Conservation (phyloP, 2,888 invertebrate species). For the Amorpha juglandis region DNA sequence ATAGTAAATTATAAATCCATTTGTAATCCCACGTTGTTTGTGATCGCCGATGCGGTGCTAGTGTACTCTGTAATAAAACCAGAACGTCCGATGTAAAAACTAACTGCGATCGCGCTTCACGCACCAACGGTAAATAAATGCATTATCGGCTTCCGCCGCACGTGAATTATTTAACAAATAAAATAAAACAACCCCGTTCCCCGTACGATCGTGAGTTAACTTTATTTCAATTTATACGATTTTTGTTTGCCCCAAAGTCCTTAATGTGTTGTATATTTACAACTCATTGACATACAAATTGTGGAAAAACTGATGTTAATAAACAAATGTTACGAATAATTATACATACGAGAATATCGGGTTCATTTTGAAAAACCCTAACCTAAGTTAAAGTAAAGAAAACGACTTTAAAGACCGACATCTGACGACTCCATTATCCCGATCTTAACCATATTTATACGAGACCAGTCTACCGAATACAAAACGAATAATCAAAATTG, state of each 20-base stretch:
- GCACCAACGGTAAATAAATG: conserved; percentile 32
- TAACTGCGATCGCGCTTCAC: conserved; percentile 36
- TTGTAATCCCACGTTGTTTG: conserved; percentile 11
- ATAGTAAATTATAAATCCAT: conserved; percentile 11
- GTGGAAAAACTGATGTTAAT: background rate
- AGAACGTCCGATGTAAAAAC: conserved; percentile 43
- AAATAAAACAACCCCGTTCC: conserved; percentile 33
- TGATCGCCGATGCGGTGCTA: conserved; percentile 6
- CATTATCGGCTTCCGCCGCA: conserved; percentile 30
- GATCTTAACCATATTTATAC: too few relatives aligned
- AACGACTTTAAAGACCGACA: too few relatives aligned
- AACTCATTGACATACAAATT: conserved; percentile 18
- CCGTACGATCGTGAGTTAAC: conserved; percentile 18
- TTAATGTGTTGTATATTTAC: conserved; percentile 24
- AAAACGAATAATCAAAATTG: too few relatives aligned
- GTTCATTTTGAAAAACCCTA: too few relatives aligned
- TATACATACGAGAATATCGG: too few relatives aligned
- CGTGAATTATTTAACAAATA: conserved; percentile 41
- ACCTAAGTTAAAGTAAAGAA: too few relatives aligned
- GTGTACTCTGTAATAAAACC: conserved; percentile 17
- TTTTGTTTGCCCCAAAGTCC: conserved; percentile 19
- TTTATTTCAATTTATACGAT: conserved; percentile 23
- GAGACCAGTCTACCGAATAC: too few relatives aligned
- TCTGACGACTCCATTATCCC: too few relatives aligned
- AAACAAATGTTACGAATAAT: background rate